Conservation (phyloP, 2,888 invertebrate genomes). For the Apoderus coryli region DNA sequence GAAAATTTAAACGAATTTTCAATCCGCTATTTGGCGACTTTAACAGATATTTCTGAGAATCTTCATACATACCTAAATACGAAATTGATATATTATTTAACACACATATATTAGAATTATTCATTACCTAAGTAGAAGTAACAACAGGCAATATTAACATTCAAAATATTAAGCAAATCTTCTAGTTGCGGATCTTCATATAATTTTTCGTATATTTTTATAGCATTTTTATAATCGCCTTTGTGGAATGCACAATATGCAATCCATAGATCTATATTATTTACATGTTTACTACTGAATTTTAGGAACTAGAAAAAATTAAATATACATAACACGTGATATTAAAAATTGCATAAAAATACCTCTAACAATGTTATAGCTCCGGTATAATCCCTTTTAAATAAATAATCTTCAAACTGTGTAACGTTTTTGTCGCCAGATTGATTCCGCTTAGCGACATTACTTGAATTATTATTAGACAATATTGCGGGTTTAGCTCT, state of each 20-base stretch:
- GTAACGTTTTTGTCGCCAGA: slow-evolving; percentile 41
- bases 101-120: no score
- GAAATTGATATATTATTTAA: no score
- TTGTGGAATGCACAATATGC: slow-evolving; percentile 94
- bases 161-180: slow-evolving; percentile 43
- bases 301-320: slow-evolving; percentile 7
- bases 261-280: slow-evolving; percentile 66
- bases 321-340: slow-evolving; percentile 1
- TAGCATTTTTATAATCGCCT: slow-evolving; percentile 77
- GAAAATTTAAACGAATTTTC: slow-evolving; percentile 70
- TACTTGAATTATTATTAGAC: slow-evolving; percentile 28
- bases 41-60: slow-evolving; percentile 47
- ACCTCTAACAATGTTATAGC: slow-evolving; percentile 88
- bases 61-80: slow-evolving; percentile 52
- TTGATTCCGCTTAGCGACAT: slow-evolving; percentile 16
- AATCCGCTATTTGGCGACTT: slow-evolving; percentile 49
- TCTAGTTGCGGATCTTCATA: no score
- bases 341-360: slow-evolving; percentile 17
- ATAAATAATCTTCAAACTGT: slow-evolving; percentile 78
- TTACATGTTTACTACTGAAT: slow-evolving; percentile 17
- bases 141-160: slow-evolving; percentile 79
- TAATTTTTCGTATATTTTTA: slow-evolving; percentile 53
- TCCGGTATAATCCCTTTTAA: slow-evolving; percentile 85
- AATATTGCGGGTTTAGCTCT: slow-evolving; percentile 64
- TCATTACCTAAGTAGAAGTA: slow-evolving; percentile 84